Evolutionary conservation across 2,888 invertebrate genomes (phyloP).

Genomic region (Chydorus sphaericus): DNA sequence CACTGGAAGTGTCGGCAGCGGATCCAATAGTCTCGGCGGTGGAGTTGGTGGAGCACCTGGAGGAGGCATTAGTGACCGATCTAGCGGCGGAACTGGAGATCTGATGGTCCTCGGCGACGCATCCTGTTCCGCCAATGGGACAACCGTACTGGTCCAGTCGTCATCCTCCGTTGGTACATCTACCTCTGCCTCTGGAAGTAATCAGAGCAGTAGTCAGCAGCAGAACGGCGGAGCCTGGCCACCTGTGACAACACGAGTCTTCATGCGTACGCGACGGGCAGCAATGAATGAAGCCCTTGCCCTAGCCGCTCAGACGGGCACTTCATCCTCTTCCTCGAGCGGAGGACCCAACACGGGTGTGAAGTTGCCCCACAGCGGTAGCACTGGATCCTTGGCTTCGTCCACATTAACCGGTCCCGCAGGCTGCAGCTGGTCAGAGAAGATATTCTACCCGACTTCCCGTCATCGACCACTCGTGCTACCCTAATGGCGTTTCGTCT

Average conservation of each 20-base stretch:
- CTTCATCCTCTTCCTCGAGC: not conserved
- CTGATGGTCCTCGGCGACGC: constrained; percentile 13
- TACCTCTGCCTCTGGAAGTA: not conserved
- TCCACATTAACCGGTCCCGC: constrained; percentile 9
- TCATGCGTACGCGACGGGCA: constrained; percentile 12
- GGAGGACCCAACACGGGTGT: not conserved
- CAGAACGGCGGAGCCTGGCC: constrained; percentile 9
- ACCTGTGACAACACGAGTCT: constrained; percentile 9
- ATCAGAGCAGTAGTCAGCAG: not conserved
- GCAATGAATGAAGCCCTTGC: constrained; percentile 8
- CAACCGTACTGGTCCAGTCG: not conserved
- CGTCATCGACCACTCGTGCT: constrained; percentile 11
- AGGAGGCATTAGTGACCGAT: constrained; percentile 8
- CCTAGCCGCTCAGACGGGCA: not conserved
- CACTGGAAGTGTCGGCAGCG: constrained; percentile 13
- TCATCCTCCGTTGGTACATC: constrained; percentile 4
- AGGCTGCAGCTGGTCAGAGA: constrained; percentile 9
- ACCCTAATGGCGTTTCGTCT: constrained; percentile 9
- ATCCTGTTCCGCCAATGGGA: not conserved
- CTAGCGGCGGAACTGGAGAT: constrained; percentile 9
- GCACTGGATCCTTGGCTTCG: constrained; percentile 7
- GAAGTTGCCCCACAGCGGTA: constrained; percentile 10
- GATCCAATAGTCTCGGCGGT: constrained; percentile 8
- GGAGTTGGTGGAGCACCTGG: constrained; percentile 2
- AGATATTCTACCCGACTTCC: constrained; percentile 7